Evolutionary conservation across 2,797 vertebrate species (phyloP).

Genomic region (Pipistrellus pipistrellus): DNA sequence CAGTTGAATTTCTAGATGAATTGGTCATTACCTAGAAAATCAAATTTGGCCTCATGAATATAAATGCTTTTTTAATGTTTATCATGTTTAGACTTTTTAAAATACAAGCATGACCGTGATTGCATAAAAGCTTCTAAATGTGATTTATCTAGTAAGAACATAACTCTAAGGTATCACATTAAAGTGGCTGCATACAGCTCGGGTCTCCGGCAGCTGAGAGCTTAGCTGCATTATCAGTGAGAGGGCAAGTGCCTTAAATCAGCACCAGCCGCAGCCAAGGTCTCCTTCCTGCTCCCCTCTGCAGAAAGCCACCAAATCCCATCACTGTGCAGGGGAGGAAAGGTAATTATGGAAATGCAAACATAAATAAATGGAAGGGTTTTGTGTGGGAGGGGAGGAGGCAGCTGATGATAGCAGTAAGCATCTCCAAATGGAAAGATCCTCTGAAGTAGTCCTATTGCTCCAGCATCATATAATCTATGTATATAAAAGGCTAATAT

Average conservation of each 20-base stretch:
- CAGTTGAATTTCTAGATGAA: conserved; percentile 59
- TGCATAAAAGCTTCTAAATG: conserved; percentile 68
- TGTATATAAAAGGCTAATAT: no score
- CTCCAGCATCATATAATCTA: neutral
- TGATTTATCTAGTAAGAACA: conserved; percentile 57
- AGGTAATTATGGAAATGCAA: neutral
- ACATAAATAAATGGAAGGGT: neutral
- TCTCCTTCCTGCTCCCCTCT: neutral
- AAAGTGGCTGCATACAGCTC: neutral
- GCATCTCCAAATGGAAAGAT: conserved; percentile 3
- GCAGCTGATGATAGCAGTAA: neutral
- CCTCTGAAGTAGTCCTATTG: neutral
- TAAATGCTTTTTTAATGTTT: conserved; percentile 66
- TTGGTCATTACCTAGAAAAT: conserved; percentile 64
- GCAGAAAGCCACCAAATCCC: neutral
- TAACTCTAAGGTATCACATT: conserved; percentile 17
- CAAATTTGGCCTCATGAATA: conserved; percentile 73
- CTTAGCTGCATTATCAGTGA: conserved; percentile 33
- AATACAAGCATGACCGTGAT: conserved; percentile 44
- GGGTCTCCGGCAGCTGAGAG: conserved; percentile 16
- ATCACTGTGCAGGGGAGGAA: neutral
- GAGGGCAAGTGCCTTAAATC: neutral
- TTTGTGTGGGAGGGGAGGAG: neutral
- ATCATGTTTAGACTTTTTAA: conserved; percentile 62
- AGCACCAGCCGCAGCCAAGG: neutral